Percentiles rank a stretch among this genome's conserved stretches.
These are phyloP conservation scores for Muschampia plurimacula DNA, from an alignment of 2,888 invertebrate species.

Conservation along the genomic window DNA sequence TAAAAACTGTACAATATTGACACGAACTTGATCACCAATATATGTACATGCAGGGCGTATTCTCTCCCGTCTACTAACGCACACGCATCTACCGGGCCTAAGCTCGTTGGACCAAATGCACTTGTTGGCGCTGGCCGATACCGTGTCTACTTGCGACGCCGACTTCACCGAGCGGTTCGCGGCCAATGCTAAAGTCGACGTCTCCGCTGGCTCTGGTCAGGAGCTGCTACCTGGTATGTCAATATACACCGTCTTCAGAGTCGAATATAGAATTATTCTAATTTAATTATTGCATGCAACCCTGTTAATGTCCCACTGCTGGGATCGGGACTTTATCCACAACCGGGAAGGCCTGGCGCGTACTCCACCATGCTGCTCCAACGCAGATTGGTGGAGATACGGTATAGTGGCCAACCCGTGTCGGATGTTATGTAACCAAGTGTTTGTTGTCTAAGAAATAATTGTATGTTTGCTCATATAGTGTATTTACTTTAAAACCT, in stretches of 20 bases:
- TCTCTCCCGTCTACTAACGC: constrained; percentile 95
- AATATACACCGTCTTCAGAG: neutral
- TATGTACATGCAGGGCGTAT: constrained; percentile 86
- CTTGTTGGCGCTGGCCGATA: constrained; percentile 98
- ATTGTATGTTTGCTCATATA: too few relatives aligned
- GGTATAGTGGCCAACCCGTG: too few relatives aligned
- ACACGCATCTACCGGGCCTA: constrained; percentile 97
- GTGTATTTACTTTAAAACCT: neutral
- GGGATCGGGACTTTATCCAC: too few relatives aligned
- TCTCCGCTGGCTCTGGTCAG: constrained; percentile 61
- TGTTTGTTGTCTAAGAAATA: too few relatives aligned
- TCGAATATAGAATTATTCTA: neutral
- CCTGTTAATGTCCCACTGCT: too few relatives aligned
- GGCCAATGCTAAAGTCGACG: constrained; percentile 72
- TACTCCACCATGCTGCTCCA: too few relatives aligned
- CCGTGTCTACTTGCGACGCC: constrained; percentile 96
- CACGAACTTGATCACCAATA: neutral
- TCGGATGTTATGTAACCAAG: too few relatives aligned
- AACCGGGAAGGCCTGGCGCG: too few relatives aligned
- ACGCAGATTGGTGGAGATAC: too few relatives aligned
- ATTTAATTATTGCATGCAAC: too few relatives aligned
- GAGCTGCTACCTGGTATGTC: constrained; percentile 71
- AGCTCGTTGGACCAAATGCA: constrained; percentile 99
- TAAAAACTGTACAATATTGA: neutral
- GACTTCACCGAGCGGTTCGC: constrained; percentile 93